Conservation (phyloP, 1,140 invertebrate species). For the Brachionus rubens region DNA sequence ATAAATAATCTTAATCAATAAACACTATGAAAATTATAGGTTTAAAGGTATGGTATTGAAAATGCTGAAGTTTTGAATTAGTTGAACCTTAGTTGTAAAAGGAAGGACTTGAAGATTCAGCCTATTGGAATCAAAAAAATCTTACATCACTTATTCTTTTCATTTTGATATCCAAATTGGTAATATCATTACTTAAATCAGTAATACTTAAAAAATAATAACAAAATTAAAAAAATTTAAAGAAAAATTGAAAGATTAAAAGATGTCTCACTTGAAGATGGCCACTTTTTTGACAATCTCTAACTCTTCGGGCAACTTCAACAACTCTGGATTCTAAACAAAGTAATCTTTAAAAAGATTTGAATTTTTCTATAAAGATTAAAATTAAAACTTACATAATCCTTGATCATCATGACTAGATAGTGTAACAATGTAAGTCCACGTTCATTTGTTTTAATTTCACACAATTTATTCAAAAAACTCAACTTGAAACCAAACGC, state of each 20-base stretch:
- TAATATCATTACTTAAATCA: slow-evolving; percentile 40
- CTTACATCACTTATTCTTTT: slow-evolving; percentile 35
- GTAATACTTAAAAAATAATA: slow-evolving; percentile 8
- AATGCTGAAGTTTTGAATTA: too few species aligned
- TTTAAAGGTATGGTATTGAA: too few species aligned
- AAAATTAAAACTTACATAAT: background rate
- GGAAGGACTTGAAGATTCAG: too few species aligned
- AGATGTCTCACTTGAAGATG: slow-evolving; percentile 24
- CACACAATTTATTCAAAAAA: slow-evolving; percentile 23
- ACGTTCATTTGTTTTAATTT: slow-evolving; percentile 41
- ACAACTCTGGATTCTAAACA: background rate
- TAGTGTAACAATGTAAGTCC: slow-evolving; percentile 13
- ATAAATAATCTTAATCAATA: too few species aligned
- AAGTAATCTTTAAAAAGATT: background rate
- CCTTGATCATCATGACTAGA: slow-evolving; percentile 23
- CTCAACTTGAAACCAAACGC: slow-evolving; percentile 39
- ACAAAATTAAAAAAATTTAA: background rate
- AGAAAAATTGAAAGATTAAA: background rate
- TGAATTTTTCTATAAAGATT: background rate
- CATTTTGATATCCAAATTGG: slow-evolving; percentile 30
- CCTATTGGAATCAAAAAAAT: too few species aligned
- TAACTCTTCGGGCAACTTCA: slow-evolving; percentile 22
- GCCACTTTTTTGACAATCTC: slow-evolving; percentile 33
- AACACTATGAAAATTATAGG: too few species aligned
- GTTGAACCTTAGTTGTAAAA: too few species aligned